These are phyloP conservation scores for Cephalotes varians DNA, from an alignment of 2,888 invertebrate species.

Conservation along the genomic window DNA sequence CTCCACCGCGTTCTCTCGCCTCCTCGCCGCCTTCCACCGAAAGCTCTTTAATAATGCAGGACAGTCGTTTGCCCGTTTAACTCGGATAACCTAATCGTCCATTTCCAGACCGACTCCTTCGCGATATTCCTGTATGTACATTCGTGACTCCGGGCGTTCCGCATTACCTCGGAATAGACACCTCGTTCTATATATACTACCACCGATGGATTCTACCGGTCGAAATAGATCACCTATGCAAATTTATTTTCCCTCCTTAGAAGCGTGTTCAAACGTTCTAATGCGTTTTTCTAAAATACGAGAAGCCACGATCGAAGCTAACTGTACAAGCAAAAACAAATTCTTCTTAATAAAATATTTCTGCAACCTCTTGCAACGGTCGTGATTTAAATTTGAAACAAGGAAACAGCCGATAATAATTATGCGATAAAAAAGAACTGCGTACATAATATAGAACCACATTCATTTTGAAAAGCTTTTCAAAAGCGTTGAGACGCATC, in stretches of 20 bases:
- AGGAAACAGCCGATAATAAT: neutral
- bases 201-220: conserved; percentile 53
- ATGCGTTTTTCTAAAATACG: neutral
- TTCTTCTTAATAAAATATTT: neutral
- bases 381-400: neutral
- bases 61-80: conserved; percentile 72
- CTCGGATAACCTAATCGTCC: conserved; percentile 73
- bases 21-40: conserved; percentile 58
- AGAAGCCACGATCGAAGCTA: neutral
- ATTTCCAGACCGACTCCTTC: conserved; percentile 63
- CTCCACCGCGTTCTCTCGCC: conserved; percentile 58
- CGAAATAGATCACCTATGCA: conserved; percentile 54
- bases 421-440: neutral
- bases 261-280: conserved; percentile 11
- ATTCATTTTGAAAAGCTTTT: neutral
- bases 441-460: neutral
- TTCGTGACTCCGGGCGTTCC: conserved; percentile 56
- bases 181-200: conserved; percentile 60
- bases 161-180: conserved; percentile 60
- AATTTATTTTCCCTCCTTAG: conserved; percentile 36
- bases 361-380: neutral
- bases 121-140: conserved; percentile 62
- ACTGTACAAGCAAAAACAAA: neutral
- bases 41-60: conserved; percentile 77
- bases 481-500: neutral